Conservation (phyloP, 2,888 invertebrate genomes). For the Caenorhabditis sp. region DNA sequence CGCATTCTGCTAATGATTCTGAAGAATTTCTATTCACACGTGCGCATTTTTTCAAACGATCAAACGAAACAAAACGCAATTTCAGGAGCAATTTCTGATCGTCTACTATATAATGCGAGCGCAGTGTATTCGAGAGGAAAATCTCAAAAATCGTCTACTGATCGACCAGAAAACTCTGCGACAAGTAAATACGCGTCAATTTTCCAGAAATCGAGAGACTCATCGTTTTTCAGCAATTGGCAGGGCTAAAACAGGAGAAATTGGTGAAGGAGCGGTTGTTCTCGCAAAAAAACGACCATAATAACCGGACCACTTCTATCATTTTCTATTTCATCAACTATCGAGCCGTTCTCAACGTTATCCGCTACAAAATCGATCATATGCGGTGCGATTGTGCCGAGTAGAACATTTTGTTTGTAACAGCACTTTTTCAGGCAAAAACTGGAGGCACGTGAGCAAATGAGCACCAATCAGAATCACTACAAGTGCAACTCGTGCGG, state of each 20-base stretch:
- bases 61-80: background rate
- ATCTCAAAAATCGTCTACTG: constrained; percentile 68
- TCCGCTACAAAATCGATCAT: constrained; percentile 79
- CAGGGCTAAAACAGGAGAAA: constrained; percentile 73
- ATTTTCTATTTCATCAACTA: constrained; percentile 79
- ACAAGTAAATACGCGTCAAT: too few species aligned
- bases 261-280: constrained; percentile 76
- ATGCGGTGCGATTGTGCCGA: too few species aligned
- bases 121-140: constrained; percentile 77
- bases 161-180: constrained; percentile 75
- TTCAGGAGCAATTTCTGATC: constrained; percentile 69
- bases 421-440: constrained; percentile 64
- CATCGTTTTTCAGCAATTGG: constrained; percentile 57
- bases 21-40: constrained; percentile 67
- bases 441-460: constrained; percentile 76
- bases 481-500: constrained; percentile 74
- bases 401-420: too few species aligned
- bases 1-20: constrained; percentile 63
- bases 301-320: constrained; percentile 57
- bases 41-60: constrained; percentile 12
- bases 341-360: constrained; percentile 77
- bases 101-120: constrained; percentile 77
- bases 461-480: constrained; percentile 70
- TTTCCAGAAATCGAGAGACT: background rate
- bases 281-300: constrained; percentile 67